A percentile compares a stretch with the other conserved stretches of the same genome.
Conservation (phyloP, 2,888 invertebrate genomes). For the Strigamia transsilvanica region DNA sequence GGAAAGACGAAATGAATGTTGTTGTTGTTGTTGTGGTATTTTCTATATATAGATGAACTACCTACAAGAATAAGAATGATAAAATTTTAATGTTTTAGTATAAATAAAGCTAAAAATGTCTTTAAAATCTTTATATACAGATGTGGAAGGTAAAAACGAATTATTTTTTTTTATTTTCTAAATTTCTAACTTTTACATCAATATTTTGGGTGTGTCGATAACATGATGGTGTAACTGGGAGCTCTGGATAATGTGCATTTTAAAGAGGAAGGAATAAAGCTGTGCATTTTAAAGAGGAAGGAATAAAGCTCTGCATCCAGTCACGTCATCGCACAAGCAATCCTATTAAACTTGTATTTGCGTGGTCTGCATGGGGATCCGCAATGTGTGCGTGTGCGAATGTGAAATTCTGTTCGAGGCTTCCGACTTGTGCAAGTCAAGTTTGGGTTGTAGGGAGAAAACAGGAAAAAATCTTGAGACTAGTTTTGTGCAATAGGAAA, state of each 20-base stretch:
- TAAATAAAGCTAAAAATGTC: too few relatives aligned
- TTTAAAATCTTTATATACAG: too few relatives aligned
- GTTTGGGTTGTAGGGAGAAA: not conserved
- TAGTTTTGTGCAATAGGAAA: constrained; percentile 37
- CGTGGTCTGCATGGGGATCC: not conserved
- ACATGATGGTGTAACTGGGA: not conserved
- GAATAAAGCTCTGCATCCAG: not conserved
- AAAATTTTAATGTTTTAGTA: too few relatives aligned
- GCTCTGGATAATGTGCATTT: not conserved
- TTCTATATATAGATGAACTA: too few relatives aligned
- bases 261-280: too few relatives aligned
- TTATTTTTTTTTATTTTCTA: too few relatives aligned
- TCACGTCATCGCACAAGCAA: not conserved
- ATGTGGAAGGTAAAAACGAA: too few relatives aligned
- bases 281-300: not conserved
- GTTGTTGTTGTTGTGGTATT: too few relatives aligned
- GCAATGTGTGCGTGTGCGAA: not conserved
- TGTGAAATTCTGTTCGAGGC: not conserved
- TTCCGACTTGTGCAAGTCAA: not conserved
- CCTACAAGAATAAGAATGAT: too few relatives aligned
- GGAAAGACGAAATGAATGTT: too few relatives aligned
- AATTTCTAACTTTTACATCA: too few relatives aligned
- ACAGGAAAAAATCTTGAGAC: not conserved
- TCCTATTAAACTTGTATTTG: not conserved
- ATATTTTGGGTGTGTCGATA: not conserved